These are phyloP conservation scores for Leucosticte australis DNA, from an alignment of 2,113 vertebrate genomes.

Conservation along the genomic window DNA sequence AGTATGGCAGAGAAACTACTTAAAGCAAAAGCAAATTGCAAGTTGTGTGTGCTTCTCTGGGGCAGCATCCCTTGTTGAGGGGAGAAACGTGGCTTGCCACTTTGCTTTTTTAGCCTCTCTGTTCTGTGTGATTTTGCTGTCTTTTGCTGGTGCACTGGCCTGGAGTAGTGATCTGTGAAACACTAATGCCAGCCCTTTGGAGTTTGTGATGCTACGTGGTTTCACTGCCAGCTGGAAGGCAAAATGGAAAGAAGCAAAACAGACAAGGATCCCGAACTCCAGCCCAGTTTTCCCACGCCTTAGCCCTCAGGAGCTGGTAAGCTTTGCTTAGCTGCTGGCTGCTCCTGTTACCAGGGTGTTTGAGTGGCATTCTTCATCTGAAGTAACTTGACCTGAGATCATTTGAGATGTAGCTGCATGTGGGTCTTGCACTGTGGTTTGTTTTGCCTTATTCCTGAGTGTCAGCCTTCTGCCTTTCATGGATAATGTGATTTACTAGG, in stretches of 20 bases:
- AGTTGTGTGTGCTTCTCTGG: not conserved
- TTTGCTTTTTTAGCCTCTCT: not conserved
- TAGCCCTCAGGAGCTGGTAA: conserved; percentile 7
- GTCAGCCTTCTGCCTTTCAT: not conserved
- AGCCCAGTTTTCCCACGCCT: conserved; percentile 35
- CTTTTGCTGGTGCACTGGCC: not conserved
- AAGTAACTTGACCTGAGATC: not conserved
- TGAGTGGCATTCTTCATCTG: not conserved
- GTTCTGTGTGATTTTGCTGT: not conserved
- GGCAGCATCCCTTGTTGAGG: not conserved
- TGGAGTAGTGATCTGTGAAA: conserved; percentile 8
- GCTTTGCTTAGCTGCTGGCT: not conserved
- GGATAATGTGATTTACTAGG: not conserved
- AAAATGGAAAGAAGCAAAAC: conserved; percentile 61
- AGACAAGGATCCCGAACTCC: conserved; percentile 13
- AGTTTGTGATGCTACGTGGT: conserved; percentile 36
- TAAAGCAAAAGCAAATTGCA: not conserved
- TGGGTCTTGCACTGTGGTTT: not conserved
- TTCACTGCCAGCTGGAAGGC: conserved; percentile 66
- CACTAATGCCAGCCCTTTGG: conserved; percentile 12
- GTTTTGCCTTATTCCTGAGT: not conserved
- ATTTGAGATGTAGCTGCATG: not conserved
- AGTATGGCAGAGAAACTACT: not conserved
- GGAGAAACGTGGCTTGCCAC: not conserved
- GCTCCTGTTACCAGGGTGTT: not conserved